A percentile compares a stretch with the other conserved stretches of the same genome.
Evolutionary conservation across 2,113 vertebrate species (phyloP).

Genomic region (Gobiocypris rarus): DNA sequence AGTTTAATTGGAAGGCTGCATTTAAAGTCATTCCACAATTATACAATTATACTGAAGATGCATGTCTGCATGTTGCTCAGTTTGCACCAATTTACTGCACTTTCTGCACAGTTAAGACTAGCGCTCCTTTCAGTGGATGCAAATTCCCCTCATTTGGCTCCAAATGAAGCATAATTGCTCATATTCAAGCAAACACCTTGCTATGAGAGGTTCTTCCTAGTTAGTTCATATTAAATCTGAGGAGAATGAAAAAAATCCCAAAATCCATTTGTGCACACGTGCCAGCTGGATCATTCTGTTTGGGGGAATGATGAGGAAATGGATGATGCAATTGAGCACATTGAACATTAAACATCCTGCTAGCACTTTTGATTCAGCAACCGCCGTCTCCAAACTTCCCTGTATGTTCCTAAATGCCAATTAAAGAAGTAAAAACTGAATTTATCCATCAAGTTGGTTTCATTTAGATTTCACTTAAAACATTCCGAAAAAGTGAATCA

Average conservation of each 20-base stretch:
- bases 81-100: slow-evolving; percentile 83
- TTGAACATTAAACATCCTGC: slow-evolving; percentile 66
- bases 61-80: slow-evolving; percentile 80
- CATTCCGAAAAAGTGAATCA: not conserved
- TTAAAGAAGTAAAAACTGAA: slow-evolving; percentile 45
- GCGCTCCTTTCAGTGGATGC: slow-evolving; percentile 81
- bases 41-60: slow-evolving; percentile 85
- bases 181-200: slow-evolving; percentile 83
- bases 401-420: slow-evolving; percentile 38
- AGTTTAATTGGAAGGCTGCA: slow-evolving; percentile 82
- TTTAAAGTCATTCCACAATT: slow-evolving; percentile 83
- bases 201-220: slow-evolving; percentile 81
- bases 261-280: slow-evolving; percentile 73
- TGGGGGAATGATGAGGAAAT: slow-evolving; percentile 78
- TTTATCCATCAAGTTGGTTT: slow-evolving; percentile 19
- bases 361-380: slow-evolving; percentile 54
- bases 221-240: slow-evolving; percentile 78
- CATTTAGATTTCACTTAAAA: not conserved
- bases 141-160: slow-evolving; percentile 82
- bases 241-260: slow-evolving; percentile 67
- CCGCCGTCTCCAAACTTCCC: slow-evolving; percentile 53
- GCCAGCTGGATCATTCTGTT: slow-evolving; percentile 80
- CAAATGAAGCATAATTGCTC: slow-evolving; percentile 83
- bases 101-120: slow-evolving; percentile 81
- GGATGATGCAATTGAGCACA: slow-evolving; percentile 71